These are phyloP conservation scores for Myrmophylax atrothorax DNA, from an alignment of 2,113 vertebrate genomes.

Conservation along the genomic window DNA sequence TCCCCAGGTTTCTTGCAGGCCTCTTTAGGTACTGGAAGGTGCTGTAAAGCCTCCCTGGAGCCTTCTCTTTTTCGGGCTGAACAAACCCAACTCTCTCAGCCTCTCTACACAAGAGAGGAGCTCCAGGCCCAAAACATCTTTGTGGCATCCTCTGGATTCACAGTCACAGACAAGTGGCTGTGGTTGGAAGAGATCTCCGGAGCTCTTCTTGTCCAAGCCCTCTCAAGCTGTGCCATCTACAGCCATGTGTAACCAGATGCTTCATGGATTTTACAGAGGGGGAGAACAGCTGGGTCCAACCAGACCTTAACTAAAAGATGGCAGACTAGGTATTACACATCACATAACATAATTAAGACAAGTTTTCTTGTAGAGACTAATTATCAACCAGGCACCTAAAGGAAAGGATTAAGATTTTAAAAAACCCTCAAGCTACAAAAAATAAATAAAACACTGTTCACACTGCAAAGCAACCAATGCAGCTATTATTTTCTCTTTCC, in stretches of 20 bases:
- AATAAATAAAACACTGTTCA: not conserved
- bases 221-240: not conserved
- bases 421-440: not conserved
- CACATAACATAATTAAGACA: not conserved
- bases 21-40: not conserved
- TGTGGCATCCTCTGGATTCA: not conserved
- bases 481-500: not conserved
- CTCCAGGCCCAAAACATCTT: not conserved
- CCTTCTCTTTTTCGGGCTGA: not conserved
- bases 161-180: not conserved
- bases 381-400: not conserved
- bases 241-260: not conserved
- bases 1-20: too few relatives aligned
- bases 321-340: accelerated
- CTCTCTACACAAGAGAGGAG: not conserved
- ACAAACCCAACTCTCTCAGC: not conserved
- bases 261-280: accelerated
- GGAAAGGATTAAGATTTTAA: not conserved
- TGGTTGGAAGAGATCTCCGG: not conserved
- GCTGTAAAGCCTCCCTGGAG: not conserved
- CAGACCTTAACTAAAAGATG: not conserved
- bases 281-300: not conserved
- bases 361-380: not conserved
- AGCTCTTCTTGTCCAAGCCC: not conserved
- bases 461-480: not conserved